Base-by-base conservation (phyloP, 2,888 invertebrate genomes). In the Caenorhabditis macrosperma region DNA sequence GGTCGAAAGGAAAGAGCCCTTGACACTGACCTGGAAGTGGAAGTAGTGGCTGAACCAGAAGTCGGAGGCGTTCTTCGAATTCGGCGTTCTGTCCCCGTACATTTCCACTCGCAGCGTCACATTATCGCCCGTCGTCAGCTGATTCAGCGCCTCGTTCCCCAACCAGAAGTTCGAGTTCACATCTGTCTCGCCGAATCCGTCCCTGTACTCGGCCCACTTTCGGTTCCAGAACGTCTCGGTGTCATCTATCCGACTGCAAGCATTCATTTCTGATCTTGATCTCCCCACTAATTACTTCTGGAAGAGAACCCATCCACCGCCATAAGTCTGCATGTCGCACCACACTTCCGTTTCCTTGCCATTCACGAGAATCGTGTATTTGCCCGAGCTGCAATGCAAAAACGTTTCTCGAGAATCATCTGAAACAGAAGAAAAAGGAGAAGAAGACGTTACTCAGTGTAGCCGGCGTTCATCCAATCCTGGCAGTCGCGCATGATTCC, bases 91-190 rank as follows among this genome's bases (percentile, higher is more conserved):
- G 59, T 88, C 88, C 10, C 88, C 87, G 41, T 78, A 79, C 66
- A 88, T 71, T 38, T 88, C 88, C 15, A 88, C 83, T 72, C 85
- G 64, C 54, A 88, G 54, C 9, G 83, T 83, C 30, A 77, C 78
- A 15, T 69, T 66, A 9, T 41, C 38, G 0, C 38, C 59, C 10
- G 68, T 69, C 10, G 83, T 81, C 52, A 88, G 44, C 17, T 50
- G 38, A 66, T 87, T 81, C n/a, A 88, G 59, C n/a, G 84, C 75
- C 26, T 88, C 87, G 46, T 88, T 88, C 35, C 88, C 88, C 48
- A 81, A 48, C 85, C 86, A 88, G 57, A 83, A 88, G 28, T 85
- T 84, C 9, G 50, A 48, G n/a, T 26, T 57, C 22, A 35, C 52
- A 35, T 76, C 50, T 2, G 46, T 60, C 28, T 64, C 61, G 3